phyloP scores from a whole-genome alignment of 2,797 vertebrate species.

The Anisognathus igniventris region DNA sequence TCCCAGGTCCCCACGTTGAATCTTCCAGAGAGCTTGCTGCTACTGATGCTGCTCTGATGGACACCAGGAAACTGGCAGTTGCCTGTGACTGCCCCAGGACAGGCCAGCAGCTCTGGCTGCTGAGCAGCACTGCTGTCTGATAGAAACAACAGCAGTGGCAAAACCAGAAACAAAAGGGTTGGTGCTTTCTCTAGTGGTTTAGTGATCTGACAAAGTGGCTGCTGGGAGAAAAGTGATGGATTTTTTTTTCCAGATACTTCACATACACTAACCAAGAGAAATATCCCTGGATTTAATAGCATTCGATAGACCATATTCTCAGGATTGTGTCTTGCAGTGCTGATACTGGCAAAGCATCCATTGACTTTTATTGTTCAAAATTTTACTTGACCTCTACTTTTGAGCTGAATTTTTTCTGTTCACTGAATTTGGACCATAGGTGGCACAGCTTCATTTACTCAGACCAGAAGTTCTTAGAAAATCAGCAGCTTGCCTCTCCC shows the following conservation, averaged over 20 bases:
- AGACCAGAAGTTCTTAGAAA: not conserved
- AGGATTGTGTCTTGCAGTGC: not conserved
- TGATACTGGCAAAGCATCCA: not conserved
- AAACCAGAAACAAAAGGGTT: not conserved
- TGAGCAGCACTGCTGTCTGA: not conserved
- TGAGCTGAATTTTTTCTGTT: not conserved
- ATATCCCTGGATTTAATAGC: not conserved
- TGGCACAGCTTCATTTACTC: not conserved
- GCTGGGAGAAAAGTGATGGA: not conserved
- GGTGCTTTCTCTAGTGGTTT: not conserved
- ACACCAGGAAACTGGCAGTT: not conserved
- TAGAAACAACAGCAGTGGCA: not conserved
- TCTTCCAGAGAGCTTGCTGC: not conserved
- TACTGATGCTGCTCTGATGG: not conserved
- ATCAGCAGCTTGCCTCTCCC: not conserved
- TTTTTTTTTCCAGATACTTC: not conserved
- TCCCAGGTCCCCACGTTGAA: not conserved
- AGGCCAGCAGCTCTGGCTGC: not conserved
- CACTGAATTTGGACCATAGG: not conserved
- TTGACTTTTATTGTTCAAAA: not conserved
- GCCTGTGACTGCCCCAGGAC: not conserved
- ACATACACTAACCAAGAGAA: fast-evolving
- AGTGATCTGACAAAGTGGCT: not conserved
- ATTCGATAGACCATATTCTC: not conserved
- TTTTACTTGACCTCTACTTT: not conserved